These are phyloP conservation scores for Rhabdornis inornatus DNA, from an alignment of 2,113 vertebrate genomes.

Conservation along the genomic window DNA sequence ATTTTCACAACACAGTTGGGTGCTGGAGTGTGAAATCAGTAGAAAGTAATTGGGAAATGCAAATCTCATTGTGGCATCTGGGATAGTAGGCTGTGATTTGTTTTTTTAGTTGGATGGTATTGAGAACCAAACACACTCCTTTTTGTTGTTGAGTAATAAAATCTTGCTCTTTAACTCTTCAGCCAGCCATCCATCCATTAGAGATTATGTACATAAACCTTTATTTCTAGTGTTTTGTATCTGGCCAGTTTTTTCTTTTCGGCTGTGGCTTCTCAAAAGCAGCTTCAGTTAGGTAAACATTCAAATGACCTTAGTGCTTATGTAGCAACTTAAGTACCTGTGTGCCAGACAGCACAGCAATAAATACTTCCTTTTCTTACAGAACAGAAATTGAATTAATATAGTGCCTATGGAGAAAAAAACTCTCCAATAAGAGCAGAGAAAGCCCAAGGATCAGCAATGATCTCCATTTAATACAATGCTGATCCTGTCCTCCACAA, in stretches of 20 bases:
- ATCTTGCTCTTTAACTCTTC: background rate
- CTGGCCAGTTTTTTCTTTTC: background rate
- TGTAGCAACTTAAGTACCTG: background rate
- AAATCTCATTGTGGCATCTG: background rate
- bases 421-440: background rate
- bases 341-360: background rate
- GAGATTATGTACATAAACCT: background rate
- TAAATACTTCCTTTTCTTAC: background rate
- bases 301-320: background rate
- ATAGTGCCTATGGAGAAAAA: background rate
- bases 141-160: background rate
- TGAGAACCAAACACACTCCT: fast-evolving
- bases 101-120: background rate
- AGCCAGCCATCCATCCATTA: background rate
- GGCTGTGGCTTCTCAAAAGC: background rate
- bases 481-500: background rate
- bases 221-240: background rate
- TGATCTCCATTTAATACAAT: background rate
- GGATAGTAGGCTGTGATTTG: background rate
- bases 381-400: background rate
- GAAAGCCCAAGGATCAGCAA: background rate
- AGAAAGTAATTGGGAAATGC: background rate
- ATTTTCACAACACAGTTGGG: background rate
- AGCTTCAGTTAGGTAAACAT: background rate
- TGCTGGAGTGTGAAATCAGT: background rate